Evolutionary conservation across 2,113 vertebrate genomes (phyloP).

Genomic region (Macquaria ambigua): DNA sequence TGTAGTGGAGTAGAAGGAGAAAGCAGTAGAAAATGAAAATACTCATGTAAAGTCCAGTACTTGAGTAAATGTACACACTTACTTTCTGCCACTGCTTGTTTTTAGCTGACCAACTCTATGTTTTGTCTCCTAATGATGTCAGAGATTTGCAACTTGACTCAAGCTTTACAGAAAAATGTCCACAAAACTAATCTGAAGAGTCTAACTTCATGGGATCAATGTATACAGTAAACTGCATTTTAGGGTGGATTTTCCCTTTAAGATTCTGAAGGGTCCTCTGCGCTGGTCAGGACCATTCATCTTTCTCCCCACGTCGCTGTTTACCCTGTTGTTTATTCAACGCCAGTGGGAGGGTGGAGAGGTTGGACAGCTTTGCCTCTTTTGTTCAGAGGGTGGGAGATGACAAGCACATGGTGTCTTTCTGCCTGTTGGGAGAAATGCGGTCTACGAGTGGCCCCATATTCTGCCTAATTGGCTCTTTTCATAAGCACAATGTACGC

Average conservation of each 20-base stretch:
- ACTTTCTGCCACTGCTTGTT: not conserved
- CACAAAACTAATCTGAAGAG: not conserved
- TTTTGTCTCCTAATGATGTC: not conserved
- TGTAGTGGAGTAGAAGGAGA: no score
- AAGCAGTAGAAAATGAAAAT: not conserved
- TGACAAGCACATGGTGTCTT: slow-evolving; percentile 28
- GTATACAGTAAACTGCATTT: not conserved
- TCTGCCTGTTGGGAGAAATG: slow-evolving; percentile 30
- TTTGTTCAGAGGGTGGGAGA: slow-evolving; percentile 26
- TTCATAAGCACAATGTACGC: not conserved
- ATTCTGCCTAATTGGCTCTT: slow-evolving; percentile 37
- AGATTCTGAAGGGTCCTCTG: slow-evolving; percentile 11
- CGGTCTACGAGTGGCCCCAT: slow-evolving; percentile 2
- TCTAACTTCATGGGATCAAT: not conserved
- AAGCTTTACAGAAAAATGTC: slow-evolving; percentile 3
- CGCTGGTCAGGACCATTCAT: slow-evolving; percentile 21
- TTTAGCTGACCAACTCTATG: not conserved
- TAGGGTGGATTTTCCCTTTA: slow-evolving; percentile 13
- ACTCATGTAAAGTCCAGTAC: not conserved
- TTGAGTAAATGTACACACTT: not conserved
- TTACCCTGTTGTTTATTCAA: slow-evolving; percentile 55
- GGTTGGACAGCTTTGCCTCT: slow-evolving; percentile 26
- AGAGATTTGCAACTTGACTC: not conserved
- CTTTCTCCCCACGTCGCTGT: slow-evolving; percentile 29
- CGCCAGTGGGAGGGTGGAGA: slow-evolving; percentile 10